Evolutionary conservation across 2,113 vertebrate genomes (phyloP).

Genomic region (Lophura nycthemera): DNA sequence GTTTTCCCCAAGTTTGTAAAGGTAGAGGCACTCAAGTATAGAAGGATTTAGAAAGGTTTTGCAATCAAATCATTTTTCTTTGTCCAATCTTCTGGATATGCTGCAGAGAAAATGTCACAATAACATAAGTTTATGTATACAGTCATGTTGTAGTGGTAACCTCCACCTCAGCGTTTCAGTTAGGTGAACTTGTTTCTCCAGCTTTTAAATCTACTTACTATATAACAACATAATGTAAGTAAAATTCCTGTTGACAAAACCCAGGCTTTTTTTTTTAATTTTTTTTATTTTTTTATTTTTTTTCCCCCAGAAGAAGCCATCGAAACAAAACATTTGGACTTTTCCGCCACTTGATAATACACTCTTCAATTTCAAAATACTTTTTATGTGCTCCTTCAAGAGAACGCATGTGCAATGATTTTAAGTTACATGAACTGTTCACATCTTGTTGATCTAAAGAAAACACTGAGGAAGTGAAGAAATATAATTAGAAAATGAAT

Average conservation of each 20-base stretch:
- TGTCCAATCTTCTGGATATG: neutral
- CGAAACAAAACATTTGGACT: conserved; percentile 10
- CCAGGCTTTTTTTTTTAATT: neutral
- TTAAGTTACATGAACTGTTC: neutral
- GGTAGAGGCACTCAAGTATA: neutral
- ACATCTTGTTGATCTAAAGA: neutral
- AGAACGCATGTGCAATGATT: neutral
- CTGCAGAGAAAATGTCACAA: neutral
- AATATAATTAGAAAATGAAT: conserved; percentile 10
- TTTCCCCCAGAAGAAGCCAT: neutral
- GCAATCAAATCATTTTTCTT: neutral
- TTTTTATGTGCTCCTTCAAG: neutral
- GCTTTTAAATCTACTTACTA: neutral
- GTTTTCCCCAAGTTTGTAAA: neutral
- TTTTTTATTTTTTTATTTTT: too few relatives aligned
- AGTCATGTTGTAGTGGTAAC: neutral
- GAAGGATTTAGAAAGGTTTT: neutral
- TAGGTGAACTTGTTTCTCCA: neutral
- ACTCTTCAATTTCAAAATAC: neutral
- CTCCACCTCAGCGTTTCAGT: neutral
- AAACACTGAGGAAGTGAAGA: neutral
- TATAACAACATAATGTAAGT: neutral
- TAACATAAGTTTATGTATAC: neutral
- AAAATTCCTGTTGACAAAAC: neutral
- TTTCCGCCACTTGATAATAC: neutral